Conservation (phyloP, 1,140 invertebrate species). For the Steinernema feltiae region DNA sequence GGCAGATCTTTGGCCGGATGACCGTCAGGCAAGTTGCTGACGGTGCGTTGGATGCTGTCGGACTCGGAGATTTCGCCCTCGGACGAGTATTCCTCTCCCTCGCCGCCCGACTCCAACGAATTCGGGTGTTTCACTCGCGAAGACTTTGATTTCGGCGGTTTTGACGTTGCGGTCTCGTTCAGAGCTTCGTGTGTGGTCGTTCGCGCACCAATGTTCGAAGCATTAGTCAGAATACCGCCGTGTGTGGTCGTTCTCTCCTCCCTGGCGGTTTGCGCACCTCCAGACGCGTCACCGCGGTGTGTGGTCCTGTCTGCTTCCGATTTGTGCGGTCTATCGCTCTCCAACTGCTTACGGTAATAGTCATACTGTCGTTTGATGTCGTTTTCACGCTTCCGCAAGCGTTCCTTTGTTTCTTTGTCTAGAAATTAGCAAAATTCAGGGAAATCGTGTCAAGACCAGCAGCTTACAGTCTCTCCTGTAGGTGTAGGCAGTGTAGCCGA, state of each 20-base stretch:
- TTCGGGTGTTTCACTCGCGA: slow-evolving; percentile 10
- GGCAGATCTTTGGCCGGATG: slow-evolving; percentile 45
- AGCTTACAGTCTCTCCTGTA: slow-evolving; percentile 29
- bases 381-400: slow-evolving; percentile 23
- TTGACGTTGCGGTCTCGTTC: slow-evolving; percentile 29
- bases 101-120: slow-evolving; percentile 14
- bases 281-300: neutral
- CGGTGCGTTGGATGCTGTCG: slow-evolving; percentile 28
- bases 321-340: slow-evolving; percentile 32
- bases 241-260: too few species aligned
- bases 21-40: slow-evolving; percentile 32
- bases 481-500: slow-evolving; percentile 15
- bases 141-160: slow-evolving; percentile 1
- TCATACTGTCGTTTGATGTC: slow-evolving; percentile 26
- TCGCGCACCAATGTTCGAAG: too few species aligned
- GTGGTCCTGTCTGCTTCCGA: slow-evolving; percentile 27
- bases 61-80: slow-evolving; percentile 18
- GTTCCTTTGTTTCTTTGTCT: slow-evolving; percentile 26
- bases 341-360: slow-evolving; percentile 20
- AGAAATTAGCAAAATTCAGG: slow-evolving; percentile 17
- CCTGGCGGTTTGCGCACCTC: too few species aligned
- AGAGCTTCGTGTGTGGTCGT: slow-evolving; percentile 26
- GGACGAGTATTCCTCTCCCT: neutral
- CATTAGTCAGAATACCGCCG: too few species aligned
- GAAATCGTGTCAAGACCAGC: too few species aligned